Evolutionary conservation across 1,140 invertebrate genomes (phyloP).

Genomic region (Anoplophora glabripennis): DNA sequence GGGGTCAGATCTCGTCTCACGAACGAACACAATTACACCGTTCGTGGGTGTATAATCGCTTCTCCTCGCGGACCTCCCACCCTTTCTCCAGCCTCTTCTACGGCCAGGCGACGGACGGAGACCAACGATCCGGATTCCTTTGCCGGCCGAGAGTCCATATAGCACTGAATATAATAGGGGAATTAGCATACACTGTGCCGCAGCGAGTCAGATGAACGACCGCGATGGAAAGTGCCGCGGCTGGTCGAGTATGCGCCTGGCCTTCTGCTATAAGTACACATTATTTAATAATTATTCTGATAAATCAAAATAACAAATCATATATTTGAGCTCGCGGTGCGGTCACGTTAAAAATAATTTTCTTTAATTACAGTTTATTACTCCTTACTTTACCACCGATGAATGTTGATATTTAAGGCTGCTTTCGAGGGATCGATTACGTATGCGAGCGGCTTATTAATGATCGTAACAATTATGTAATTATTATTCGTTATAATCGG

Average conservation of each 20-base stretch:
- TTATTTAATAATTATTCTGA: conserved; percentile 51
- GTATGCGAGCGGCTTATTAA: too few relatives aligned
- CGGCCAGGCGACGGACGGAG: background rate
- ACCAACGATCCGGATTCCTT: background rate
- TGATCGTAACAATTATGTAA: too few relatives aligned
- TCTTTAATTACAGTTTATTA: conserved; percentile 50
- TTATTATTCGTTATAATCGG: too few relatives aligned
- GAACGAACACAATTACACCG: conserved; percentile 42
- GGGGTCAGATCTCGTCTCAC: conserved; percentile 42
- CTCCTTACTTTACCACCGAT: background rate
- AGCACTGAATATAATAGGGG: conserved; percentile 50
- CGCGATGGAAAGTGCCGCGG: conserved; percentile 4
- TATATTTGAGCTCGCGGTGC: conserved; percentile 43
- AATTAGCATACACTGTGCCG: conserved; percentile 47
- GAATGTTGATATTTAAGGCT: too few relatives aligned
- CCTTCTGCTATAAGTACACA: conserved; percentile 43
- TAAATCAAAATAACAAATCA: conserved; percentile 51
- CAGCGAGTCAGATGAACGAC: conserved; percentile 19
- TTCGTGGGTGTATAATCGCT: conserved; percentile 45
- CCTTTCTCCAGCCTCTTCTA: conserved; percentile 19
- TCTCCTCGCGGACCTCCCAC: conserved; percentile 25
- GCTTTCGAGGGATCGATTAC: too few relatives aligned
- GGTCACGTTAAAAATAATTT: conserved; percentile 47
- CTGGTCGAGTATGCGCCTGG: conserved; percentile 10
- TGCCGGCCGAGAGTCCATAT: conserved; percentile 33